Conservation (phyloP, 2,113 vertebrate species). For the Syrmaticus mikado region DNA sequence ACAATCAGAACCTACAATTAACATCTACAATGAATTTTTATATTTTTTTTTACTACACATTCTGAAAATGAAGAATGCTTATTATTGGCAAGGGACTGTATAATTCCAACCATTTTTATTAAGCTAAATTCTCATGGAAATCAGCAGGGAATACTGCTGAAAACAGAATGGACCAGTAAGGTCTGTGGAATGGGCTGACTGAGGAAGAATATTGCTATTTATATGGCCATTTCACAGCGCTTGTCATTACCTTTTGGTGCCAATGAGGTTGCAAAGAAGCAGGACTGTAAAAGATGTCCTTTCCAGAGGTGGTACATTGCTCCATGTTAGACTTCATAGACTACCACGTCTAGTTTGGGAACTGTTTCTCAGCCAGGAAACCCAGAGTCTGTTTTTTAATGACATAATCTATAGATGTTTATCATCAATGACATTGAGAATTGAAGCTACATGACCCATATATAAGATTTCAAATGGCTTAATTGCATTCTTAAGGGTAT, state of each 20-base stretch:
- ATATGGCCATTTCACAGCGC: not conserved
- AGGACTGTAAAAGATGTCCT: constrained; percentile 35
- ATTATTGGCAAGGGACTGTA: not conserved
- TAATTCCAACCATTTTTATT: not conserved
- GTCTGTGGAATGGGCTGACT: not conserved
- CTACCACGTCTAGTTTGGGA: not conserved
- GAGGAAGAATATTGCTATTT: constrained; percentile 20
- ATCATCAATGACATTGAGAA: not conserved
- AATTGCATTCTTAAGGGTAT: not conserved
- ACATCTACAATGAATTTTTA: not conserved
- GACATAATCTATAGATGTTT: not conserved
- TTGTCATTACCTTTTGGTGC: constrained; percentile 33
- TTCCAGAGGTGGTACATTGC: not conserved
- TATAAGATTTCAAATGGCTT: not conserved
- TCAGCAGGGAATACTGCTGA: not conserved
- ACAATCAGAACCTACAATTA: not conserved
- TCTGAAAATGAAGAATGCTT: not conserved
- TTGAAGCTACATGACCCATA: not conserved
- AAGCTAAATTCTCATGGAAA: not conserved
- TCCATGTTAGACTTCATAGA: not conserved
- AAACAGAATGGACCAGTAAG: not conserved
- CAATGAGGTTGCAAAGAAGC: constrained; percentile 38
- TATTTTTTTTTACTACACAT: not conserved
- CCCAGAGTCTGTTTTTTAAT: not conserved
- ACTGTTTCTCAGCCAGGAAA: constrained; percentile 35